Base-by-base conservation (phyloP, 2,113 vertebrate genomes). In the Dipodomys spectabilis region DNA sequence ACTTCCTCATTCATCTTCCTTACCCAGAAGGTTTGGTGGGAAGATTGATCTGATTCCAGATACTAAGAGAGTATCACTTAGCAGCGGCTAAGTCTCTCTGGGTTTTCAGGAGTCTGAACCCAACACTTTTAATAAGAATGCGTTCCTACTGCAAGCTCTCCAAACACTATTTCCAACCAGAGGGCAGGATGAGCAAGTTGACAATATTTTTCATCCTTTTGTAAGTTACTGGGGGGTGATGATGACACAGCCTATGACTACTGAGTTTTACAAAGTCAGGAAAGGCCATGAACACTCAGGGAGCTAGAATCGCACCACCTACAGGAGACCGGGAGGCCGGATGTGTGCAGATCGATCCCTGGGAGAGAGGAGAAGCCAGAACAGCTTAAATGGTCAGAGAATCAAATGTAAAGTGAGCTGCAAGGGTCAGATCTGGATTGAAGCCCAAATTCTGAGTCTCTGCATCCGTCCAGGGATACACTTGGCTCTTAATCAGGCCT, bases 401-500 rank as follows among this genome's bases (percentile, higher is more conserved):
- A 94, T 74, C 44, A 45, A 96, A 90, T n/a, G 15, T 69, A 71
- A 95, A 96, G 91, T 71, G 78, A 96, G 96, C 95, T 94, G 93
- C 93, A 81, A 97, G 96, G 98, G 97, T 97, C 96, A 97, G 96
- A 83, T n/a, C 97, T 98, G 98, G 98, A 98, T 20, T 30, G 45
- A 25, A 82, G 97, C 97, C 96, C 97, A 85, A 89, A 23, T 92
- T 96, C 97, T 88, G 82, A 57, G 89, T 89, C 97, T 97, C 97
- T 0, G 94, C 97, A 97, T 98, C 98, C 97, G 74, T 82, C 92
- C 80, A 2, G 97, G 97, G 97, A 96, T 93, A 96, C 92, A 85
- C 82, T 82, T 98, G 98, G 98, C 98, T 97, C 96, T 77, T 85
- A 80, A 86, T 98, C 98, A 97, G 97, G 95, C 91, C 98, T 98